Base-by-base conservation (phyloP, 2,797 vertebrate species). In the Muscicapa striata region DNA sequence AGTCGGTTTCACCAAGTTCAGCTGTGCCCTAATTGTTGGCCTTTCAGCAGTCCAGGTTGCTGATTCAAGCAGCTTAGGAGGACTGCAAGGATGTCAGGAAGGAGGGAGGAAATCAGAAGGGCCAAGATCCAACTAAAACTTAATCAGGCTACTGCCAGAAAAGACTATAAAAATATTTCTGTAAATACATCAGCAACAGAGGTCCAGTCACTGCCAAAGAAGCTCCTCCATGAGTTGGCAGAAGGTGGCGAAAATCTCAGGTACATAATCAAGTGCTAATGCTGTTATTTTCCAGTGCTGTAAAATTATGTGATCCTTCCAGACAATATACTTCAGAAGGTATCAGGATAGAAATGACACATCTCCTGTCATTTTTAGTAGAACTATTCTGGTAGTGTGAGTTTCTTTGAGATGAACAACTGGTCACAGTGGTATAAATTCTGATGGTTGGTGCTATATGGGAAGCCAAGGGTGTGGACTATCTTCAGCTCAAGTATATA, bases 211-310 rank as follows among this genome's bases (percentile, higher is more conserved):
- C 91, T 98, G 58, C 96, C 97, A 68, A 93, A 94, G 89, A 98
- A 97, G 63, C 84, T 98, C 48, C 94, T 96, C 45, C 94, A 97
- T 93, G 95, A 97, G 62, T 85, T 98, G 80, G 95, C 96, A 57
- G 97, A 97, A 80, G 95, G 97, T 30, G 96, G 96, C 68, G 95
- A 97, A 84, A 97, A 98, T 79, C 89, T 98, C 88, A 98, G 97
- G 97, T 98, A 92, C 75, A 41, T 52, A 54, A 41, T 52, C 27
- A 80, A 30, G 30, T 67, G 43, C 48, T 36, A n/a, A 41, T 70
- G 48, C 40, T 63, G n/a, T 69, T 79, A 38, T 80, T 81, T 90
- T 66, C 72, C 24, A 18, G 20, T 40, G 16, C 15, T 68, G 51
- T 41, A 75, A 78, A 93, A 55, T 15, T 32, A 0, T 32, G 12